Evolutionary conservation across 2,113 vertebrate species (phyloP).

Genomic region (Spea bombifrons): DNA sequence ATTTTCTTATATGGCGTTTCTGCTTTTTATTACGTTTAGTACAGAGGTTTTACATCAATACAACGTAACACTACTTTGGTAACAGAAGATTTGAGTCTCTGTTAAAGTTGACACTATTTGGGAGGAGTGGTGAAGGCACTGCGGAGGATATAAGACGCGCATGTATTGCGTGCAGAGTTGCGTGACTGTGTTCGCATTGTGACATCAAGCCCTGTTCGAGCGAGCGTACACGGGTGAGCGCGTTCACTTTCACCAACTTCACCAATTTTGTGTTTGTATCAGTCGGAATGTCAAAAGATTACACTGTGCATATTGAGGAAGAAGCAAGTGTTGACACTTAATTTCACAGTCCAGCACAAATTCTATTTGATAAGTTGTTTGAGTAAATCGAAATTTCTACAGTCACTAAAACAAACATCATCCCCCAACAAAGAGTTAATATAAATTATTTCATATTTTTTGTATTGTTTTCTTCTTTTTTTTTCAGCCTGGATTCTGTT

Average conservation of each 20-base stretch:
- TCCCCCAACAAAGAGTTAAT: neutral
- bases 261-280: neutral
- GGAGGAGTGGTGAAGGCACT: no score
- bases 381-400: neutral
- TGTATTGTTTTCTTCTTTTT: no score
- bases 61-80: no score
- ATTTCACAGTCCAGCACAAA: neutral
- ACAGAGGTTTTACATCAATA: no score
- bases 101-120: no score
- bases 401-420: neutral
- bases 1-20: no score
- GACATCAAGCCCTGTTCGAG: neutral
- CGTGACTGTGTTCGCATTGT: neutral
- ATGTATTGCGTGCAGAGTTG: neutral
- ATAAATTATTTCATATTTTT: no score
- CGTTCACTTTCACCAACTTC: neutral
- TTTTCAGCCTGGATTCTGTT: no score
- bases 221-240: neutral
- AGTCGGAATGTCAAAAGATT: neutral
- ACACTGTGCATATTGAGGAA: neutral
- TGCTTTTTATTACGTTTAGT: no score
- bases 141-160: no score
- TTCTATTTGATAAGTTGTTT: neutral
- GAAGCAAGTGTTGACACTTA: neutral
- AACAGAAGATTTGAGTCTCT: no score